Percentiles rank a stretch among this genome's conserved stretches.
Evolutionary conservation across 2,888 invertebrate genomes (phyloP).

Genomic region (Lingula anatina): DNA sequence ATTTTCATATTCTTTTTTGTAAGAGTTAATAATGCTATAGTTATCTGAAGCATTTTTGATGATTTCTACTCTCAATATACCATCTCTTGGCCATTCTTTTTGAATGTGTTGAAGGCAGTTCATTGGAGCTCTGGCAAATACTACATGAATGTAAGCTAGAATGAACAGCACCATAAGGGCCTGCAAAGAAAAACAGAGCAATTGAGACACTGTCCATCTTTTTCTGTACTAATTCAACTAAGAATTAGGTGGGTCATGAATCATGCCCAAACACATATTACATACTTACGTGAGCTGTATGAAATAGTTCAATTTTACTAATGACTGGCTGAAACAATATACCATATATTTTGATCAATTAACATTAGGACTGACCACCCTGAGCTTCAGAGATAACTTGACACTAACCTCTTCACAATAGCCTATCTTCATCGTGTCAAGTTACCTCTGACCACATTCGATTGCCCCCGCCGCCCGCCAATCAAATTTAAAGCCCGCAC

Average conservation of each 20-base stretch:
- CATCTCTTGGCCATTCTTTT: slow-evolving; percentile 89
- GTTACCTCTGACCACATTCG: too few species aligned
- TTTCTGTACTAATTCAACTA: neutral
- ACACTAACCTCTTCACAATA: too few species aligned
- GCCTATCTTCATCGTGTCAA: too few species aligned
- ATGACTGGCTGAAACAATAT: too few species aligned
- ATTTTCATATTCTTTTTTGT: slow-evolving; percentile 65
- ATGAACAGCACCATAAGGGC: slow-evolving; percentile 82
- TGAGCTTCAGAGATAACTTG: too few species aligned
- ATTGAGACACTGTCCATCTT: neutral
- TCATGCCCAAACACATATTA: neutral
- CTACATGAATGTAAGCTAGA: slow-evolving; percentile 89
- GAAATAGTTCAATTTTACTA: too few species aligned
- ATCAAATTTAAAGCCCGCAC: too few species aligned
- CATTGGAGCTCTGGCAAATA: slow-evolving; percentile 86
- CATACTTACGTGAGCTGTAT: too few species aligned
- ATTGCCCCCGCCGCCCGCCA: too few species aligned
- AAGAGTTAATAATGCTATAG: slow-evolving; percentile 76
- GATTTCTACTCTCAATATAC: slow-evolving; percentile 88
- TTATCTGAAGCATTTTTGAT: slow-evolving; percentile 57
- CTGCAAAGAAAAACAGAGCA: slow-evolving; percentile 55
- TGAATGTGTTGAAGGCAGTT: slow-evolving; percentile 82
- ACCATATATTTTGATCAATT: too few species aligned
- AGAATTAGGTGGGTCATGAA: neutral
- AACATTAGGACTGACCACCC: too few species aligned